Conservation (phyloP, 2,113 vertebrate species). For the Podarcis raffonei region DNA sequence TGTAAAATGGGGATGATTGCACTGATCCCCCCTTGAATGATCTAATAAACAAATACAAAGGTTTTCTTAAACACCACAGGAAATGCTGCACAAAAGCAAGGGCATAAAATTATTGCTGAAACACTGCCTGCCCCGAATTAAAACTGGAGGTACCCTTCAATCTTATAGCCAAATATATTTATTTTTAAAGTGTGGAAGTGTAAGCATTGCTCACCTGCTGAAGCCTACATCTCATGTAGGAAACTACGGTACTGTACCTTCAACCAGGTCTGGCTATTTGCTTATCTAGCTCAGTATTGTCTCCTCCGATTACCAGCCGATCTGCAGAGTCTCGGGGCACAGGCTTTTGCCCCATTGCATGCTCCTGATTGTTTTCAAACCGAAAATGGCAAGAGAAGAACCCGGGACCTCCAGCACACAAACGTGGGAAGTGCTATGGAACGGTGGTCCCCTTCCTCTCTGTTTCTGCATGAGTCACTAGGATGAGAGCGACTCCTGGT, state of each 20-base stretch:
- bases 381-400: neutral
- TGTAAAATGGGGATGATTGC: neutral
- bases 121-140: too few species aligned
- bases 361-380: neutral
- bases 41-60: too few species aligned
- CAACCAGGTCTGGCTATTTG: neutral
- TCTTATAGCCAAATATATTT: neutral
- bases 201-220: neutral
- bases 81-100: too few species aligned
- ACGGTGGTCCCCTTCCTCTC: neutral
- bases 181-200: neutral
- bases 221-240: neutral
- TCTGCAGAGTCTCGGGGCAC: neutral
- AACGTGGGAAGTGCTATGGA: neutral
- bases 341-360: neutral
- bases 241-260: neutral
- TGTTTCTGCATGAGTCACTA: neutral
- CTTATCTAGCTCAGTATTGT: neutral
- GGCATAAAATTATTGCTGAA: too few species aligned
- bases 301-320: neutral
- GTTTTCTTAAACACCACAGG: too few species aligned
- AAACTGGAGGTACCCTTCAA: too few species aligned
- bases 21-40: neutral
- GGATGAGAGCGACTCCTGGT: neutral
- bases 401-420: neutral